These are phyloP conservation scores for Salpingus planirostris DNA, from an alignment of 2,888 invertebrate species.

Conservation along the genomic window DNA sequence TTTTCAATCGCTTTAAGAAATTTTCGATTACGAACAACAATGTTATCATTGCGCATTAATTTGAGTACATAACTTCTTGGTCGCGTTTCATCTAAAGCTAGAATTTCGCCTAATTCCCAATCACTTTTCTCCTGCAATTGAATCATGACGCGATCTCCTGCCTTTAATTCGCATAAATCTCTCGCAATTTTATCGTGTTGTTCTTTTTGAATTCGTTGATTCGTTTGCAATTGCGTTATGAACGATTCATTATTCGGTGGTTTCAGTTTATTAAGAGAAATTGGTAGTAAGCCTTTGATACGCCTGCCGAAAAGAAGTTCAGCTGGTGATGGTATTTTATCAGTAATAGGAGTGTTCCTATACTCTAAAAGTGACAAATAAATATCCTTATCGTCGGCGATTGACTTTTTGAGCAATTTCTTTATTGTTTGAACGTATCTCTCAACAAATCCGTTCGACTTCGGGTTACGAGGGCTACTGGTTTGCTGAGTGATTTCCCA, in stretches of 20 bases:
- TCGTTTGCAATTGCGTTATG: background rate
- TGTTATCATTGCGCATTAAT: background rate
- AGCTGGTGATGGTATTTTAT: background rate
- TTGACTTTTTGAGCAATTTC: slow-evolving; percentile 3
- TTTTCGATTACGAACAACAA: background rate
- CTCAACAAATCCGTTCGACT: slow-evolving; percentile 4
- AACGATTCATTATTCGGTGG: background rate
- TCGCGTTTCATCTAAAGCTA: background rate
- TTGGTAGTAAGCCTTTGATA: background rate
- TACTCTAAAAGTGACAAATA: slow-evolving; percentile 16
- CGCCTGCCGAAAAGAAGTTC: background rate
- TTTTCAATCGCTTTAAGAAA: background rate
- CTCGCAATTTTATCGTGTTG: background rate
- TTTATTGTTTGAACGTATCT: slow-evolving; percentile 2
- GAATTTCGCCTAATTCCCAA: background rate
- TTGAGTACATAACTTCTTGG: background rate
- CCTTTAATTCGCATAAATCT: background rate
- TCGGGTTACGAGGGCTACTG: background rate
- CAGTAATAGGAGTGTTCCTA: slow-evolving; percentile 10
- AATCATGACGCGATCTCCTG: background rate
- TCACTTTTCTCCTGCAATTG: background rate
- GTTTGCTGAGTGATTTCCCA: slow-evolving; percentile 3
- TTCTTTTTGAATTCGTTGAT: no score
- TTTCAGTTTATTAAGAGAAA: background rate
- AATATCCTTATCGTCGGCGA: slow-evolving; percentile 13